Conservation (phyloP, 2,797 vertebrate genomes). For the Erethizon dorsatum region DNA sequence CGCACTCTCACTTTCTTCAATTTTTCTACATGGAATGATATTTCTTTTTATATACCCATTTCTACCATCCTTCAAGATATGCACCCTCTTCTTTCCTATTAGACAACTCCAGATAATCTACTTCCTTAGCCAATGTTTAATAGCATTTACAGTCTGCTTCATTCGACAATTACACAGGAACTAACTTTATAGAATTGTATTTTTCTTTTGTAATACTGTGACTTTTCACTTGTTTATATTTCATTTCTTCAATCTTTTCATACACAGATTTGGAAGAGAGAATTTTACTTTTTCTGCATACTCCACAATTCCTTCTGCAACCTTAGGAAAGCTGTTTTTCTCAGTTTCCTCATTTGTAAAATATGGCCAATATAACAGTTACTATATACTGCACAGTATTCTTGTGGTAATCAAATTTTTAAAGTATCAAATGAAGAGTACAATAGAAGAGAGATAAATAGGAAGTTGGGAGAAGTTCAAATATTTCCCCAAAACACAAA, state of each 20-base stretch:
- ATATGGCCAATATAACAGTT: background rate
- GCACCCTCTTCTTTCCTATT: background rate
- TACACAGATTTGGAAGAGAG: constrained; percentile 25
- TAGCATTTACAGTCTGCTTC: background rate
- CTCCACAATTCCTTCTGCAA: constrained; percentile 24
- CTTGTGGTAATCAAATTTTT: background rate
- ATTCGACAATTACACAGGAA: background rate
- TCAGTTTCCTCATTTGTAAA: constrained; percentile 9
- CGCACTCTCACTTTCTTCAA: background rate
- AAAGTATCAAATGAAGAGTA: background rate
- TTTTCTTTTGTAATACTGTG: background rate
- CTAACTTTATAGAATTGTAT: background rate
- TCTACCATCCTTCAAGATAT: background rate
- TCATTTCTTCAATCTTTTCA: constrained; percentile 29
- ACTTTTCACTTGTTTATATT: background rate
- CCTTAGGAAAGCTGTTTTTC: background rate
- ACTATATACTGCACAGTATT: background rate
- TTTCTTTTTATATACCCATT: background rate
- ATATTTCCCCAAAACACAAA: background rate
- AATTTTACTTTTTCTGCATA: constrained; percentile 25
- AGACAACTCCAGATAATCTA: background rate
- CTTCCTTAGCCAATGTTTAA: background rate
- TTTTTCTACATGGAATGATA: constrained; percentile 12
- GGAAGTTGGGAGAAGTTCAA: background rate
- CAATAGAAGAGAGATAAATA: background rate